Percentiles rank a stretch among this genome's conserved stretches.
phyloP scores from a whole-genome alignment of 1,140 invertebrate genomes.

The Pseudomyrmex gracilis region DNA sequence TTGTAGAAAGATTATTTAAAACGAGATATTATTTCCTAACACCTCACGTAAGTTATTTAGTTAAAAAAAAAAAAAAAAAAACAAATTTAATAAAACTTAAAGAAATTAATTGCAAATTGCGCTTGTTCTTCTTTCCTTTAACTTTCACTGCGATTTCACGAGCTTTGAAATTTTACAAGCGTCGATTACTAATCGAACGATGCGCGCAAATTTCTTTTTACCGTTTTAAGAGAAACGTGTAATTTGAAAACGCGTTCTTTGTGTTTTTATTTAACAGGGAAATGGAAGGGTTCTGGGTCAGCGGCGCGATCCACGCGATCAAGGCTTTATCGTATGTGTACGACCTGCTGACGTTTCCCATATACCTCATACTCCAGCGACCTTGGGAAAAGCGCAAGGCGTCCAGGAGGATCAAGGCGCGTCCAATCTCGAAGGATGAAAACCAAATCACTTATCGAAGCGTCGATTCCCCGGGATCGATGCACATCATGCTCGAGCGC shows the following conservation, averaged over 20 bases:
- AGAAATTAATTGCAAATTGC: neutral
- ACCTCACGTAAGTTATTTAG: too few relatives aligned
- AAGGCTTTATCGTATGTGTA: slow-evolving; percentile 93
- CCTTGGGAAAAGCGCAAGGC: slow-evolving; percentile 93
- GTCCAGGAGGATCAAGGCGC: slow-evolving; percentile 91
- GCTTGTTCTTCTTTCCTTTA: neutral
- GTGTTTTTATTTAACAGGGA: slow-evolving; percentile 85
- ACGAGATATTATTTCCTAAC: too few relatives aligned
- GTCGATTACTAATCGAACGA: too few relatives aligned
- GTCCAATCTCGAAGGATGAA: slow-evolving; percentile 86
- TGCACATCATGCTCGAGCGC: slow-evolving; percentile 90
- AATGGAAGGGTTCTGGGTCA: slow-evolving; percentile 92
- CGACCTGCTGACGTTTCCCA: slow-evolving; percentile 95
- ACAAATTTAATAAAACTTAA: neutral
- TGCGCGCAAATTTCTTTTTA: neutral
- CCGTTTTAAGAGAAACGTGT: neutral
- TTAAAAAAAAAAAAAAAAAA: neutral
- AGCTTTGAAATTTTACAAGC: too few relatives aligned
- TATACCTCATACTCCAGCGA: slow-evolving; percentile 94
- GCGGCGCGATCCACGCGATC: slow-evolving; percentile 90
- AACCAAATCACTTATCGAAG: slow-evolving; percentile 90
- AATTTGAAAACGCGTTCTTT: neutral
- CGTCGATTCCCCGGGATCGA: slow-evolving; percentile 88
- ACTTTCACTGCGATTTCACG: neutral
- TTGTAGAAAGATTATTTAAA: too few relatives aligned